phyloP scores from a whole-genome alignment of 2,797 vertebrate genomes.

The Etheostoma nigrum region DNA sequence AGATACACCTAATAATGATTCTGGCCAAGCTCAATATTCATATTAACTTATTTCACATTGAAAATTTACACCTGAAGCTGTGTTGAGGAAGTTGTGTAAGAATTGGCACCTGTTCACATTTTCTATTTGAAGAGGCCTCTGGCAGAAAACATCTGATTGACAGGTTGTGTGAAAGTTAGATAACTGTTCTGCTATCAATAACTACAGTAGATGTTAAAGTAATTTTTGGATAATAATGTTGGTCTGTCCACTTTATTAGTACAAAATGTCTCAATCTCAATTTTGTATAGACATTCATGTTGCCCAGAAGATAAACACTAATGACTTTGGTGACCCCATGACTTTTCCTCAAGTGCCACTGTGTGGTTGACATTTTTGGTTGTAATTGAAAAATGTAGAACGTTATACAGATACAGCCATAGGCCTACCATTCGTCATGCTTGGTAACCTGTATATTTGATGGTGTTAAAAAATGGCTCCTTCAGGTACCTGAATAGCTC shows the following conservation, averaged over 20 bases:
- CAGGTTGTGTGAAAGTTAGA: slow-evolving; percentile 5
- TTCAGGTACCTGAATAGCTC: too few relatives aligned
- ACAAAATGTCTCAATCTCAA: neutral
- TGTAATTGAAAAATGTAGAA: too few relatives aligned
- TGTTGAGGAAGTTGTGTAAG: slow-evolving; percentile 36
- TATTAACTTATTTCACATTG: too few relatives aligned
- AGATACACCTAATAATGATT: too few relatives aligned
- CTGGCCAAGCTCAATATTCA: too few relatives aligned
- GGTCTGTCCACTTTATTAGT: neutral
- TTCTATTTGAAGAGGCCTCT: slow-evolving; percentile 37
- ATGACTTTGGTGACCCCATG: too few relatives aligned
- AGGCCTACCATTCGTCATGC: too few relatives aligned
- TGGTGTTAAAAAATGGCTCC: too few relatives aligned
- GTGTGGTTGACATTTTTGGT: too few relatives aligned
- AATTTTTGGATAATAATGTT: neutral
- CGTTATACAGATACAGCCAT: too few relatives aligned
- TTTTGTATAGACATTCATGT: neutral
- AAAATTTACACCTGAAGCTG: slow-evolving; percentile 5
- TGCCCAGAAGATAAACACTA: neutral
- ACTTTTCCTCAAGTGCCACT: too few relatives aligned
- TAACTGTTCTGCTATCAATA: neutral
- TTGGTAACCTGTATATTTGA: too few relatives aligned
- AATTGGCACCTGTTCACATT: slow-evolving; percentile 55
- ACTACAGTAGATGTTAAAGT: neutral
- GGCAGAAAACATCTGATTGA: slow-evolving; percentile 8